phyloP scores from a whole-genome alignment of 2,797 vertebrate genomes.

The Apogon hyalosoma region DNA sequence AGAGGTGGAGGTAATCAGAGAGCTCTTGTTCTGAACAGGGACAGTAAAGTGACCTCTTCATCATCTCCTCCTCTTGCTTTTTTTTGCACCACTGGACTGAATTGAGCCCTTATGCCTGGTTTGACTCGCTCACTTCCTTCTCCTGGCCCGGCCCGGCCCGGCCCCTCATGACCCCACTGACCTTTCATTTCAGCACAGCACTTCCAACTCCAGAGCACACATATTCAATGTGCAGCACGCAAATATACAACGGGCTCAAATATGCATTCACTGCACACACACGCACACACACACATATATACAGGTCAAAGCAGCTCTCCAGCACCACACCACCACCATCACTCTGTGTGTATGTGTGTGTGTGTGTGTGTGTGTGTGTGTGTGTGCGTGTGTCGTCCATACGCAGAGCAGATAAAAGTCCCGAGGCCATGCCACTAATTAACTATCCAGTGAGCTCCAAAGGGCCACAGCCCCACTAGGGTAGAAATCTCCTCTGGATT shows the following conservation, averaged over 20 bases:
- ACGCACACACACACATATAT: conserved; percentile 26
- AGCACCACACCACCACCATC: conserved; percentile 24
- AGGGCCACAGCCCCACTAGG: conserved; percentile 36
- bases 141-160: conserved; percentile 5
- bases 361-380: too few species aligned
- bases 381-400: background rate
- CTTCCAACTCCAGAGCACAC: conserved; percentile 8
- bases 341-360: background rate
- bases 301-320: conserved; percentile 44
- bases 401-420: conserved; percentile 62
- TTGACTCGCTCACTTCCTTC: conserved; percentile 17
- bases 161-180: conserved; percentile 25
- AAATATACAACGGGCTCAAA: conserved; percentile 29
- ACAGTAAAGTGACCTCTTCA: conserved; percentile 44
- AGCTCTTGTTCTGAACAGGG: conserved; percentile 35
- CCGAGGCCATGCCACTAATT: conserved; percentile 70
- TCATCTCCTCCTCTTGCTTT: conserved; percentile 18
- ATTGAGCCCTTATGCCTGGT: conserved; percentile 19
- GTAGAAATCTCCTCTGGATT: conserved; percentile 50
- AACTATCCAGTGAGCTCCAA: conserved; percentile 61
- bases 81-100: conserved; percentile 10
- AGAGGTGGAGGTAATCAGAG: conserved; percentile 21
- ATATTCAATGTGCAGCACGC: conserved; percentile 32
- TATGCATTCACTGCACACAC: conserved; percentile 40
- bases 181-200: background rate